phyloP scores from a whole-genome alignment of 2,797 vertebrate genomes.

The Macrochelys suwanniensis region DNA sequence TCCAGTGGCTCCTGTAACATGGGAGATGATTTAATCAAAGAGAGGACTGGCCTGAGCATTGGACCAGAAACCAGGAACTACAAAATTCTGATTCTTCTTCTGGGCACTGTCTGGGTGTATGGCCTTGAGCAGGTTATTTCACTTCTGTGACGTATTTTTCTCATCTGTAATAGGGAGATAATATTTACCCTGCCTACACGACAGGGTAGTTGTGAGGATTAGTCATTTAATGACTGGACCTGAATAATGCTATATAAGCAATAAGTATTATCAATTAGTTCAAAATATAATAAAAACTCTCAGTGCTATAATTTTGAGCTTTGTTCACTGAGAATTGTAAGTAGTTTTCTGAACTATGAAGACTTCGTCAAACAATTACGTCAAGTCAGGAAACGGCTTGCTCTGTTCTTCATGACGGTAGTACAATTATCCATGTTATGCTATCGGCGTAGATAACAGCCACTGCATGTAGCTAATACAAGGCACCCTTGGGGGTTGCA shows the following conservation, averaged over 20 bases:
- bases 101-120: neutral
- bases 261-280: neutral
- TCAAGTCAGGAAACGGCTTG: neutral
- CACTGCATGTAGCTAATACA: neutral
- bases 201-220: neutral
- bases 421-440: accelerated
- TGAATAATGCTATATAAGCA: neutral
- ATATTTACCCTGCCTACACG: neutral
- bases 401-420: neutral
- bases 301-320: neutral
- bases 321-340: neutral
- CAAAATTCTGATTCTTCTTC: neutral
- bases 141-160: neutral
- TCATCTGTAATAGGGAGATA: neutral
- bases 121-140: neutral
- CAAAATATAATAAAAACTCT: neutral
- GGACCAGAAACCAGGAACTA: neutral
- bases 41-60: neutral
- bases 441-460: neutral
- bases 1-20: neutral
- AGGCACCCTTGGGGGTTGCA: neutral
- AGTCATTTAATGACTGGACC: accelerated
- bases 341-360: accelerated
- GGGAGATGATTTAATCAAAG: neutral
- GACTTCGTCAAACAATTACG: accelerated